phyloP scores from a whole-genome alignment of 30 jellyfish, hydroid and myxozoan species.

The Catostylus mosaicus region DNA sequence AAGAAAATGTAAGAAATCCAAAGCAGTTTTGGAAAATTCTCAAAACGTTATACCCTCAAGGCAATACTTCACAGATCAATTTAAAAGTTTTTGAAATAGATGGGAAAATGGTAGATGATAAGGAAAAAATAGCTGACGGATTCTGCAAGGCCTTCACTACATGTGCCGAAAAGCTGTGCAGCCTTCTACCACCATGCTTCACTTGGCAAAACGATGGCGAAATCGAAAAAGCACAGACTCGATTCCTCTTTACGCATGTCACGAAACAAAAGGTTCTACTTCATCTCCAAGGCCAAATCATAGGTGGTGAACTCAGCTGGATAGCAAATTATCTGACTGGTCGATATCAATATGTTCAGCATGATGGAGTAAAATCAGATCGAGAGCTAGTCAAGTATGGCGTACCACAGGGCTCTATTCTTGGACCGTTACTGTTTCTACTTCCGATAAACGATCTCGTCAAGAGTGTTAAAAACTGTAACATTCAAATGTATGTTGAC shows the following conservation, averaged over 20 bases:
- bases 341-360: slow-evolving; percentile 36
- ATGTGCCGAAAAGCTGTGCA: slow-evolving; percentile 45
- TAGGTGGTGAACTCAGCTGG: slow-evolving; percentile 35
- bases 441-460: slow-evolving; percentile 47
- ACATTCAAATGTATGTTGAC: slow-evolving; percentile 45
- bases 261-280: slow-evolving; percentile 16
- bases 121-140: slow-evolving; percentile 29
- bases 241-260: slow-evolving; percentile 19
- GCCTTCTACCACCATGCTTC: slow-evolving; percentile 13
- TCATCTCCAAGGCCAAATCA: not conserved
- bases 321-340: slow-evolving; percentile 10
- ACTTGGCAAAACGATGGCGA: slow-evolving; percentile 54
- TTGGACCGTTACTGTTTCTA: no score
- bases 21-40: slow-evolving; percentile 53
- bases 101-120: slow-evolving; percentile 51
- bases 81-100: slow-evolving; percentile 32
- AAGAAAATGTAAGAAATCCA: slow-evolving; percentile 26
- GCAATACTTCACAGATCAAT: slow-evolving; percentile 55
- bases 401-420: no score
- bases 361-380: slow-evolving; percentile 43
- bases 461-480: slow-evolving; percentile 39
- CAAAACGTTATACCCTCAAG: slow-evolving; percentile 43
- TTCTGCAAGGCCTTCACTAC: slow-evolving; percentile 46
- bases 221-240: slow-evolving; percentile 14
- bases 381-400: slow-evolving; percentile 44